A percentile compares a stretch with the other conserved stretches of the same genome.
phyloP scores from a whole-genome alignment of 2,888 invertebrate genomes.

The Hypercompe scribonia region DNA sequence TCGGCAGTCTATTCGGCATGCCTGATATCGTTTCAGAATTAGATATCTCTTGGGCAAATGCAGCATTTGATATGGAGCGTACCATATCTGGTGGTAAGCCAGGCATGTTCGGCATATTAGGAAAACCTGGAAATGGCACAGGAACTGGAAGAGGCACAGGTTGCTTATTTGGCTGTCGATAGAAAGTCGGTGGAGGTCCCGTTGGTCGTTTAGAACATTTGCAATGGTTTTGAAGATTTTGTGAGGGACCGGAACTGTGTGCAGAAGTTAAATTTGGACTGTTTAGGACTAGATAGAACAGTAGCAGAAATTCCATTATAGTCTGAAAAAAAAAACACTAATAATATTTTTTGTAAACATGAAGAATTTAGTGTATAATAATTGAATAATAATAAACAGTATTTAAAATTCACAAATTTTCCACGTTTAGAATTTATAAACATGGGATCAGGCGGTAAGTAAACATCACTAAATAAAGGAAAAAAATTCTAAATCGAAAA shows the following conservation, averaged over 20 bases:
- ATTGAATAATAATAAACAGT: too few relatives aligned
- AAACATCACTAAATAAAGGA: too few relatives aligned
- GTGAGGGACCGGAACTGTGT: constrained; percentile 69
- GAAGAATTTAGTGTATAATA: too few relatives aligned
- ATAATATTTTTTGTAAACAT: background rate
- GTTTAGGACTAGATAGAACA: background rate
- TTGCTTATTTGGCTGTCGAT: constrained; percentile 54
- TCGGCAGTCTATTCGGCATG: constrained; percentile 71
- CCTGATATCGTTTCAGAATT: constrained; percentile 38
- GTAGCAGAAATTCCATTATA: background rate
- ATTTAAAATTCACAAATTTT: too few relatives aligned
- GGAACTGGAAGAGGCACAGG: constrained; percentile 49
- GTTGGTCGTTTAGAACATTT: constrained; percentile 54
- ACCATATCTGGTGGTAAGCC: constrained; percentile 24
- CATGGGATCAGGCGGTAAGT: too few relatives aligned
- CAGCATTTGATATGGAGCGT: constrained; percentile 32
- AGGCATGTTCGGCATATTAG: constrained; percentile 14
- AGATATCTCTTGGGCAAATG: constrained; percentile 3
- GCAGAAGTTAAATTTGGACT: constrained; percentile 34
- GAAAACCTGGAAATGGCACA: constrained; percentile 49
- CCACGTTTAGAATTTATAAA: too few relatives aligned
- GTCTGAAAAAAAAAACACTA: background rate
- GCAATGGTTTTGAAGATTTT: constrained; percentile 79
- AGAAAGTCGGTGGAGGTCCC: constrained; percentile 16
- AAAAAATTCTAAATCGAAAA: too few relatives aligned